Base-by-base conservation (phyloP, 1,140 invertebrate genomes). In the Pristionchus pacificus region DNA sequence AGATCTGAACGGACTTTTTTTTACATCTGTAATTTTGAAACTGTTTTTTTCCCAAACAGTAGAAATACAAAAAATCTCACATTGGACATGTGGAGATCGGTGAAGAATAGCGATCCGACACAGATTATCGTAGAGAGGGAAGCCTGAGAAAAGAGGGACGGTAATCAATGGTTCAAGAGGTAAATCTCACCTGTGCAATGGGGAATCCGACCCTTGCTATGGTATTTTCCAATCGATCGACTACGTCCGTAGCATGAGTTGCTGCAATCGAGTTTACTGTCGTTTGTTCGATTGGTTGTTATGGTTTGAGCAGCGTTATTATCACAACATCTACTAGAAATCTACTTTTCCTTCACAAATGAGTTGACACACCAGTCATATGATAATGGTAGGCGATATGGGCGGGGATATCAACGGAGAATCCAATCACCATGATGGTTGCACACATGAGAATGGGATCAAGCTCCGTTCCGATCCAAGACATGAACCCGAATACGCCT, bases 51-150 rank as follows among this genome's bases (percentile, higher is more conserved):
- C n/a, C n/a, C n/a, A n/a, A n/a, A n/a, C n/a, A n/a, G n/a, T n/a
- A n/a, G n/a, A n/a, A n/a, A n/a, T n/a, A n/a, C n/a, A n/a, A n/a
- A n/a, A n/a, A n/a, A n/a, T n/a, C n/a, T n/a, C n/a, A n/a, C n/a
- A n/a, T n/a, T n/a, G n/a, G 80, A 74, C 68, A 97, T 95, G 81
- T 96, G 97, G 74, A 93, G 95, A 65, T 92, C 90, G 0, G 93
- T 93, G 38, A 95, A 86, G 3, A 92, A 86, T 0, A 98, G 84
- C 0, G 92, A 91, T 0, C 92, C 85, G 6, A 97, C 90, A 67
- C 93, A 93, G 0, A 97, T 85, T 27, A 97, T 91, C 0, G 94
- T 97, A 6, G 92, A 95, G 0, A 92, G 86, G 0, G 93, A 93
- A n/a, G 93, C 94, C 85, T 97, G 38, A 49, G 38, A 49, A 10